Conservation (phyloP, 2,797 vertebrate genomes). For the Triplophysa bombifrons region DNA sequence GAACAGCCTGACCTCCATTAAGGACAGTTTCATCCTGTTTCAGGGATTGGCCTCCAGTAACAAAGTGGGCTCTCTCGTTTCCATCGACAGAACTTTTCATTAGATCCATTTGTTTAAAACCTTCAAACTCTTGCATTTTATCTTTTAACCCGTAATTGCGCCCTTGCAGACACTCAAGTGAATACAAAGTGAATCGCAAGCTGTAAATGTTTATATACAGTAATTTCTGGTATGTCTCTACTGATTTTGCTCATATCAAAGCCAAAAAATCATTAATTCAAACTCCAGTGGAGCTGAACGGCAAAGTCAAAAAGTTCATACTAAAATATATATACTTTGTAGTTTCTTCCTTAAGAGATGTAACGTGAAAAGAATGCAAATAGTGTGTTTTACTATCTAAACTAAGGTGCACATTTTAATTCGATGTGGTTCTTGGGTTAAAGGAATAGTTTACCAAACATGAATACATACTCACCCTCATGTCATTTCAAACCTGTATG, state of each 20-base stretch:
- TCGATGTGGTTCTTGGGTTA: too few species aligned
- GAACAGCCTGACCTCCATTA: conserved; percentile 45
- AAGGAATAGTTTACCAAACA: too few species aligned
- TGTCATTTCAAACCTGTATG: too few species aligned
- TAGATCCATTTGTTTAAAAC: conserved; percentile 37
- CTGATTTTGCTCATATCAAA: neutral
- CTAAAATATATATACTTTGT: conserved; percentile 11
- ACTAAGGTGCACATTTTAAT: too few species aligned
- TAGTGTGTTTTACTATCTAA: too few species aligned
- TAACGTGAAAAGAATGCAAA: neutral
- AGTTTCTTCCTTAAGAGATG: conserved; percentile 1
- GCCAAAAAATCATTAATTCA: neutral
- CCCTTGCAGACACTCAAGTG: neutral
- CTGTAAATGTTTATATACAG: conserved; percentile 2
- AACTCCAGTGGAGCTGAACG: neutral
- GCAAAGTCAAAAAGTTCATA: neutral
- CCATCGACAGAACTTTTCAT: conserved; percentile 10
- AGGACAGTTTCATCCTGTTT: conserved; percentile 26
- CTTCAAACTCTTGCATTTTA: conserved; percentile 8
- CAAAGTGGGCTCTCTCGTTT: conserved; percentile 14
- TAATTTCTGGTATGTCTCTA: conserved; percentile 2
- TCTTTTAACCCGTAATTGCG: conserved; percentile 8
- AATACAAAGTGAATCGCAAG: neutral
- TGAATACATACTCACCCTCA: too few species aligned
- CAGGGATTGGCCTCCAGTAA: conserved; percentile 11